Evolutionary conservation across 1,140 invertebrate species (phyloP).

Genomic region (Heliconius himera): DNA sequence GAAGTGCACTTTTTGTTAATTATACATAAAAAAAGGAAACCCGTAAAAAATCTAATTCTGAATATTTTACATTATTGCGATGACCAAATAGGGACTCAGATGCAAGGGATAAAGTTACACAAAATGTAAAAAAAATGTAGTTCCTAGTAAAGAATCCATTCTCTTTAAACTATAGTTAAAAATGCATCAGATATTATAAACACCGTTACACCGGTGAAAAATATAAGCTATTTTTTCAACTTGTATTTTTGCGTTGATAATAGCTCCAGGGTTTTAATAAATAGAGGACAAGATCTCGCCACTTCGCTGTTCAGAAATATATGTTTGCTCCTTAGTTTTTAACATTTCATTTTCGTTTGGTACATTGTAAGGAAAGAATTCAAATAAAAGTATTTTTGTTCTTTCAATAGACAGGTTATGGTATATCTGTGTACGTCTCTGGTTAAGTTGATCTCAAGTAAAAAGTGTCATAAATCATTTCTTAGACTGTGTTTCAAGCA

Average conservation of each 20-base stretch:
- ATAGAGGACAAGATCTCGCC: slow-evolving; percentile 13
- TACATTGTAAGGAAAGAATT: not conserved
- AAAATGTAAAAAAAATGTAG: no score
- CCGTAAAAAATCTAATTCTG: no score
- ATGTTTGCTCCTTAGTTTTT: slow-evolving; percentile 1
- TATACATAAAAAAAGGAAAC: no score
- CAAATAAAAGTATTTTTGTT: not conserved
- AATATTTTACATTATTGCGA: no score
- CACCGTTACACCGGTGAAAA: not conserved
- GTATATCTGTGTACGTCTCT: no score
- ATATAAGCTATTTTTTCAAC: slow-evolving; percentile 8
- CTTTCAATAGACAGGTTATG: not conserved
- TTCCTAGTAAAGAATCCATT: not conserved
- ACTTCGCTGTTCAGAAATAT: not conserved
- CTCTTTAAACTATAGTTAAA: not conserved
- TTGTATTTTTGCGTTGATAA: slow-evolving; percentile 10
- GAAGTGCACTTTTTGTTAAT: no score
- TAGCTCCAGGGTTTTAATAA: slow-evolving; percentile 14
- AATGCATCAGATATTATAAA: not conserved
- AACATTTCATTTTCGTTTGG: not conserved
- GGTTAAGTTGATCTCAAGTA: no score
- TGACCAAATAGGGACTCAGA: no score
- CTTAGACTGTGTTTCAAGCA: no score
- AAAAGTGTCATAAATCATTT: no score
- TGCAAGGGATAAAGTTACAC: no score